Evolutionary conservation across 2,113 vertebrate species (phyloP), one percentile per base, ranked within the genome.

Genomic region (Callaeas wilsoni): DNA sequence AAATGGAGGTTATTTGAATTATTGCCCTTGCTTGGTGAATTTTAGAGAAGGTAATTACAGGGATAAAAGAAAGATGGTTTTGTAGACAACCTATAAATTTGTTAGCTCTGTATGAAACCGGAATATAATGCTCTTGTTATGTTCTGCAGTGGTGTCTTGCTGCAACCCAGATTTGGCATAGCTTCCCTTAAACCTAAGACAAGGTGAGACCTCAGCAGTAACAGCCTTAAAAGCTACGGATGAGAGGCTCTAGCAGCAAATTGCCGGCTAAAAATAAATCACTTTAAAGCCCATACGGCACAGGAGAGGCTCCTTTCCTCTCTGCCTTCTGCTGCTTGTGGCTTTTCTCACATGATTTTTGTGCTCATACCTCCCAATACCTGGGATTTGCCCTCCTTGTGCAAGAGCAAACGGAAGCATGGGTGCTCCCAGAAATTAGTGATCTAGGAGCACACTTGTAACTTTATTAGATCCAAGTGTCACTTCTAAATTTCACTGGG

Each of bases 201-300:
- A 33, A 86, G 39, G 60, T 83, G 86, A 88, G 83, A 89, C 60
- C 73, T 90, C 68, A 47, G 87, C 7, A 5, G 52, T 60, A 84
- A 76, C 32, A 87, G 73, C 65, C 77, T 84, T 60, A 87, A 89
- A 89, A 74, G 18, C 62, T 82, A 33, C 1, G 16, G 77, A 82
- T 1, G 10, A 76, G 70, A 91, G 60, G 74, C 69, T 89, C 49
- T 56, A 81, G 65, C 69, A 91, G 81, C 64, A 89, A 87, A 75
- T 41, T 63, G 47, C 64, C 52, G 80, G 77, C 87, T 96, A 53
- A 77, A 78, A 75, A 71, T 55, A 94, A 87, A 75, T 50, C 90
- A 65, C 77, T 75, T 87, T 71, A 89, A 70, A 94, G 65, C 53
- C 21, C 2, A 0, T 30, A 67, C 1, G 0, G 41, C 47, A 52